Evolutionary conservation across 2,888 invertebrate species (phyloP).

Genomic region (Metallyticus violacea): DNA sequence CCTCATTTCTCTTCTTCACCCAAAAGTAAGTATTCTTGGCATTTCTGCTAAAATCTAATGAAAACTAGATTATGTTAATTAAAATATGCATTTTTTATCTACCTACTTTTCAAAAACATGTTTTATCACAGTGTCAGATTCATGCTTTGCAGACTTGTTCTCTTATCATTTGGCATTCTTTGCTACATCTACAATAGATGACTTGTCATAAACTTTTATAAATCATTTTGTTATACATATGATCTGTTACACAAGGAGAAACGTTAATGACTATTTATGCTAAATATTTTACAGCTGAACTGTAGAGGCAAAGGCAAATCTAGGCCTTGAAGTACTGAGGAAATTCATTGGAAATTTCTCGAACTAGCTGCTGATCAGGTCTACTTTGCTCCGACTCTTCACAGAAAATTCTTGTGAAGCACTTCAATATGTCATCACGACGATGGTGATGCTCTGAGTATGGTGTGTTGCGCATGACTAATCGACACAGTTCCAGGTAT

Average conservation of each 20-base stretch:
- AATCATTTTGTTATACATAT: background rate
- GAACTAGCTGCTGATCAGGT: constrained; percentile 72
- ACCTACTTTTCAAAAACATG: background rate
- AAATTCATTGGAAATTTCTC: constrained; percentile 82
- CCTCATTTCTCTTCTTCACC: background rate
- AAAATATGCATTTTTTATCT: background rate
- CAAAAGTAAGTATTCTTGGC: background rate
- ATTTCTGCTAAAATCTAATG: background rate
- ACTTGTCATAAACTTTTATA: background rate
- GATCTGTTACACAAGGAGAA: background rate
- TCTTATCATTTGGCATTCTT: background rate
- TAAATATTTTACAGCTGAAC: background rate
- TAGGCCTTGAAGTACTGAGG: constrained; percentile 56
- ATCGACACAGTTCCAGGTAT: constrained; percentile 75
- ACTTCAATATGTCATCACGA: constrained; percentile 75
- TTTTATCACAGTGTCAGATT: background rate
- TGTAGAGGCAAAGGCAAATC: background rate
- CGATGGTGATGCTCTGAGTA: constrained; percentile 79
- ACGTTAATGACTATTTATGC: background rate
- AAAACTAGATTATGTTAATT: background rate
- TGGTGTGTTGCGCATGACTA: constrained; percentile 77
- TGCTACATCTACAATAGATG: background rate
- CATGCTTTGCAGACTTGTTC: background rate
- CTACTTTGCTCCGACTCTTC: constrained; percentile 74
- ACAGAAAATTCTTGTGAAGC: constrained; percentile 82